Evolutionary conservation across 2,888 invertebrate genomes (phyloP), one percentile per base, ranked within the genome.

Genomic region (Synergus itoensis): DNA sequence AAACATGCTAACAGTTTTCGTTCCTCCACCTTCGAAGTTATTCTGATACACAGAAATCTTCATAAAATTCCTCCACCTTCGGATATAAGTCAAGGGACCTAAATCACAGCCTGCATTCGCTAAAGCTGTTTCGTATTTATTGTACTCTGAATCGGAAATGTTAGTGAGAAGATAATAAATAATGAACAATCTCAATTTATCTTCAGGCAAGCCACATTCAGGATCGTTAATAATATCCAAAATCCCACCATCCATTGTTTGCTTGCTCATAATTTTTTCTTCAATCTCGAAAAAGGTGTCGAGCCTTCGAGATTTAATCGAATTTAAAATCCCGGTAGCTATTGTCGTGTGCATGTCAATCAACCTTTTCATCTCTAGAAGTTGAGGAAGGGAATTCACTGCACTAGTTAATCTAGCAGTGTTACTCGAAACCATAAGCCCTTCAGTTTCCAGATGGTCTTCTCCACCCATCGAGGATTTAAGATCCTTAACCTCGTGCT

Each of bases 281-380:
- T 99, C 99, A 81, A 98, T 93, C 93, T 99, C 99, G 91, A 99
- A 99, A 90, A 98, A 98, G 0, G 98, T 97, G 91, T 99, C 99
- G 76, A 99, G 93, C 85, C 99, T 96, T 77, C 99, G 94, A 0
- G 96, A 95, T 93, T 99, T 98, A 67, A 98, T 98, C 76, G 94
- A 94, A 92, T 97, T 97, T 79, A 98, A 92, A 85, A 98, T 96
- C 95, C 96, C 95, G 93, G 99, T 99, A 4, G 99, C 99, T 83
- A 99, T 96, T 85, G 98, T 99, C 40, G 99, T 99, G 91, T 99
- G 99, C 97, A 99, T 98, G 90, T 99, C 99, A 87, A 99, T 98
- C 16, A 99, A 94, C 60, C 99, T 94, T 92, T 99, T 99, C 94
- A 98, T 98, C 92, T 99, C 99, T 92, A 99, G 94, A 41, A 99